Conservation (phyloP, 2,888 invertebrate species). For the Scaptomyza caliginosa region DNA sequence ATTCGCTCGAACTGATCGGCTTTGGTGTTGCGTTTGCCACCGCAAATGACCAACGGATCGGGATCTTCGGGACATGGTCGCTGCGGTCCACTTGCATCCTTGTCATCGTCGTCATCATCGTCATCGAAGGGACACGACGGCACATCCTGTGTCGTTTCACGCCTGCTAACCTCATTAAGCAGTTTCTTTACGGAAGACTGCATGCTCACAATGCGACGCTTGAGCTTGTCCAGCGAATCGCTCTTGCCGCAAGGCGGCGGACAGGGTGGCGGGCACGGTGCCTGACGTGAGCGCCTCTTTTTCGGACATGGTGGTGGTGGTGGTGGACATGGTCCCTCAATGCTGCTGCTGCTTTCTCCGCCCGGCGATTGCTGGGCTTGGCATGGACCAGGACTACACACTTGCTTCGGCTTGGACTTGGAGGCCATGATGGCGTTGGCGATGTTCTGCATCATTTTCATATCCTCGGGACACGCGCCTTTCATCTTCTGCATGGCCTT, state of each 20-base stretch:
- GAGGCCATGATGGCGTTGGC: conserved; percentile 64
- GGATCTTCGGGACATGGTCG: conserved; percentile 60
- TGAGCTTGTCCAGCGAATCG: conserved; percentile 69
- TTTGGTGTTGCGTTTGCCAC: conserved; percentile 70
- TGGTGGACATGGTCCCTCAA: not conserved
- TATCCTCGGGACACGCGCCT: conserved; percentile 75
- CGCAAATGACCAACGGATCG: conserved; percentile 67
- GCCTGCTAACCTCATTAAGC: conserved; percentile 61
- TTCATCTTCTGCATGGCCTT: conserved; percentile 79
- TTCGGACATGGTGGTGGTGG: not conserved
- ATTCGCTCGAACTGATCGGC: conserved; percentile 75
- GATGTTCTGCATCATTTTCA: conserved; percentile 73
- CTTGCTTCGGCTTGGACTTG: conserved; percentile 39
- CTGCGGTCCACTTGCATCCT: conserved; percentile 7
- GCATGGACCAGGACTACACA: conserved; percentile 54
- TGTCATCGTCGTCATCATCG: conserved; percentile 29
- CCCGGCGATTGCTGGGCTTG: conserved; percentile 17
- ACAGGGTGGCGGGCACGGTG: conserved; percentile 15
- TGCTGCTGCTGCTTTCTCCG: conserved; percentile 45
- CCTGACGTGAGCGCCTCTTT: conserved; percentile 10
- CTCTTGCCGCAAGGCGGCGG: conserved; percentile 26
- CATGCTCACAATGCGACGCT: conserved; percentile 70
- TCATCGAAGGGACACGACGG: conserved; percentile 14
- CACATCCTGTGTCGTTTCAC: conserved; percentile 40
- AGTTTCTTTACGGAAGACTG: conserved; percentile 72